phyloP scores from a whole-genome alignment of 2,113 vertebrate genomes.

The Pogona vitticeps region DNA sequence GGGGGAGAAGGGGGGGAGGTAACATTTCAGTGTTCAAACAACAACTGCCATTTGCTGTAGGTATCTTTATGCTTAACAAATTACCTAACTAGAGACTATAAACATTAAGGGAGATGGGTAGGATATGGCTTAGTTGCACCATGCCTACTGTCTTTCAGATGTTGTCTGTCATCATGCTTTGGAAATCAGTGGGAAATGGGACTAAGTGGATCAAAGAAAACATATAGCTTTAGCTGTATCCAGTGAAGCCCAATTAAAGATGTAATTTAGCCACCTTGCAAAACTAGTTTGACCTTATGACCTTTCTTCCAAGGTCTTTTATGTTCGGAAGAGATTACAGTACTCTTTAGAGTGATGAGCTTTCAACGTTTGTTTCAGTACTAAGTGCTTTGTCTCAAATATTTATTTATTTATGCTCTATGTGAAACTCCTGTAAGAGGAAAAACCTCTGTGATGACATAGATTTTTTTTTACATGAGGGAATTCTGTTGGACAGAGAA shows the following conservation, averaged over 20 bases:
- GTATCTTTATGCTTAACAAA: neutral
- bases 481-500: neutral
- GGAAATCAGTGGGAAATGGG: constrained; percentile 4
- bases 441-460: neutral
- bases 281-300: constrained; percentile 16
- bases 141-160: neutral
- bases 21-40: neutral
- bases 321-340: neutral
- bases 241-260: neutral
- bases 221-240: neutral
- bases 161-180: neutral
- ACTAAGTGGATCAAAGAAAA: constrained; percentile 1
- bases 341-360: constrained; percentile 9
- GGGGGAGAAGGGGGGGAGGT: too few species aligned
- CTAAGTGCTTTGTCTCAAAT: neutral
- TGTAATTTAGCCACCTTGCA: constrained; percentile 20
- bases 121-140: neutral
- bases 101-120: neutral
- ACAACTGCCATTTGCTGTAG: neutral
- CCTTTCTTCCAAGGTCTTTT: constrained; percentile 13
- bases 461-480: neutral
- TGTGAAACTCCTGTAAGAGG: constrained; percentile 13
- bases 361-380: constrained; percentile 9
- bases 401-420: constrained; percentile 7
- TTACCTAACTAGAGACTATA: neutral